phyloP scores from a whole-genome alignment of 2,888 invertebrate genomes.

The Netelia melanura region DNA sequence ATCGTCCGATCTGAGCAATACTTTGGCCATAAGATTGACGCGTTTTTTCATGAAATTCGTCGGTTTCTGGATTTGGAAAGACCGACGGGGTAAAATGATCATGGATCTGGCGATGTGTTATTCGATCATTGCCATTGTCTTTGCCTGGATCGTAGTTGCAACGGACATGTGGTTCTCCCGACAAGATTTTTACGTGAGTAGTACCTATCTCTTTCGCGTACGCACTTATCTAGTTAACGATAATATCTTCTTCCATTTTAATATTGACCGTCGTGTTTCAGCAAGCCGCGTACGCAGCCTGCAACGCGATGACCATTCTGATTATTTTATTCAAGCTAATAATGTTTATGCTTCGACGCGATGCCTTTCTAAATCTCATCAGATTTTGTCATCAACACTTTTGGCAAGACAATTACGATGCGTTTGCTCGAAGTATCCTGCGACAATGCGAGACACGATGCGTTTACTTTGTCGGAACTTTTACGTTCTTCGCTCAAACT shows the following conservation, averaged over 20 bases:
- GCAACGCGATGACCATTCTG: slow-evolving; percentile 62
- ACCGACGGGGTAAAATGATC: slow-evolving; percentile 5
- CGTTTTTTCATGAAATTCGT: slow-evolving; percentile 57
- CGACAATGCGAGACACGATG: slow-evolving; percentile 53
- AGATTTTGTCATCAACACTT: slow-evolving; percentile 54
- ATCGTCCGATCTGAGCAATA: slow-evolving; percentile 29
- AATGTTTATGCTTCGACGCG: slow-evolving; percentile 47
- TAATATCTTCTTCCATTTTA: neutral
- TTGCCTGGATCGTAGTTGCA: slow-evolving; percentile 23
- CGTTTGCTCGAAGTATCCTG: slow-evolving; percentile 36
- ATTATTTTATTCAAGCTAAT: slow-evolving; percentile 58
- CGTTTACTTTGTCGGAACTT: slow-evolving; percentile 57
- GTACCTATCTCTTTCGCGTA: neutral
- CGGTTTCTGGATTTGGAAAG: slow-evolving; percentile 65
- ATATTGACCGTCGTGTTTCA: slow-evolving; percentile 3
- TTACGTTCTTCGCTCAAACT: slow-evolving; percentile 56
- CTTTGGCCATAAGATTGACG: slow-evolving; percentile 55
- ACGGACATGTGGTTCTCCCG: slow-evolving; percentile 48
- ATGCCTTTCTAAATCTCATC: slow-evolving; percentile 58
- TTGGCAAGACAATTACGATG: slow-evolving; percentile 58
- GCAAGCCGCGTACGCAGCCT: slow-evolving; percentile 64
- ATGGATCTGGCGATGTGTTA: slow-evolving; percentile 46
- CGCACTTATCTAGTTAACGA: neutral
- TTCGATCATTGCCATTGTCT: slow-evolving; percentile 17
- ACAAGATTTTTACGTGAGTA: slow-evolving; percentile 66